Evolutionary conservation across 2,888 invertebrate species (phyloP), one percentile per base, ranked within the genome.

Genomic region (Lycaena phlaeas): DNA sequence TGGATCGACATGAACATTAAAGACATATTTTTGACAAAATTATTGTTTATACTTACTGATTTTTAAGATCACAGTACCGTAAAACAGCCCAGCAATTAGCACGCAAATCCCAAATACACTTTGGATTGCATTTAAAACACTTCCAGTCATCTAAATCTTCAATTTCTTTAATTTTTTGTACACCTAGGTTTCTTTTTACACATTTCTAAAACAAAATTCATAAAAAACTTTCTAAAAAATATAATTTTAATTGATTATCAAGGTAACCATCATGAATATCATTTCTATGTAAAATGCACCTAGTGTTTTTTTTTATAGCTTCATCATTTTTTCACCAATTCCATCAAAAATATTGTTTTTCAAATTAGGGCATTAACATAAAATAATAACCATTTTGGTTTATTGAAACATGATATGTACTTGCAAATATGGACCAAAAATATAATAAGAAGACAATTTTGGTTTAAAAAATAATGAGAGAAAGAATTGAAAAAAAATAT

Each of bases 81-180:
- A 90, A 76, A 5, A 92, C 75, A 27, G 92, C 92, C 87, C 91
- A 89, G 57, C 91, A 91, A 22, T 87, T 71, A n/a, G 91, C 90
- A 22, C 92, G 85, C 11, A 89, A 64, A 15, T 87, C 87, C 77
- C 87, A 89, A 18, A 93, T 63, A 57, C 90, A 89, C 43, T 78
- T 85, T 1, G 90, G 86, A 52, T 89, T 87, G 60, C 93, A 93
- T 34, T 88, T 89, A 54, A 93, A 93, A 68, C 93, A 93, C 58
- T 88, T 88, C 93, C 93, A 93, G 56, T 91, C 91, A 63, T 93
- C 93, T 50, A 90, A 89, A 42, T 88, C 89, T 60, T 91, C 90
- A 51, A 93, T 92, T 61, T 89, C 89, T 40, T 87, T 88, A 15
- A 92, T 87, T 57, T 89, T 89, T 12, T 86, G 70, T 2, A 73